Base-by-base conservation (phyloP, 2,888 invertebrate species). In the Blomia tropicalis region DNA sequence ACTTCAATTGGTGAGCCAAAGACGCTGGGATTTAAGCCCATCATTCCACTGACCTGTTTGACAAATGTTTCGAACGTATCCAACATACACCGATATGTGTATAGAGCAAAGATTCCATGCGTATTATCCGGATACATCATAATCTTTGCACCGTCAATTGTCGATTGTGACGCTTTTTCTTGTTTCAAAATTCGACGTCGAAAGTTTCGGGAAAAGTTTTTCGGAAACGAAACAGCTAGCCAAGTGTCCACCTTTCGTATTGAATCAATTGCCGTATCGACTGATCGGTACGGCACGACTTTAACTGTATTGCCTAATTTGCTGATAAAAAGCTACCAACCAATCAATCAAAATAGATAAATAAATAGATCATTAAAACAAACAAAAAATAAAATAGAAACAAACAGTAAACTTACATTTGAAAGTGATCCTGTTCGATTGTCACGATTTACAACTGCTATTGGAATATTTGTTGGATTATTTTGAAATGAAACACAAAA, bases 111-210 rank as follows among this genome's bases (percentile, higher is more conserved):
- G 53, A 73, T 79, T 78, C 72, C 90, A 87, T 92, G 68, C 1
- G 88, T 87, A 84, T 90, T 87, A 74, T 90, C 90, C 63, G 90
- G 80, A 85, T 87, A 87, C 61, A 89, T 87, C 71, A 86, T 80
- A 65, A 90, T 82, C 73, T 88, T 87, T 53, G 88, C 88, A 66
- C 85, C 84, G 67, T 85, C 83, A 62, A 90, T 79, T 0, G 87
- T 87, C 69, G 88, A 88, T 65, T 87, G 83, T 71, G 88, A 88
- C 0, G 87, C 82, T 27, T 86, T 84, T 70, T 83, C 82, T 47
- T 85, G n/a, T 7, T 41, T 32, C 30, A 83, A 82, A 74, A 87
- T 81, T 68, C 89, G 78, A 1, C 87, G 87, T 0, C 87, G 82
- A 32, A 90, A 78, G 0, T 87, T 85, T 66, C 85, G 84, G 0